Conservation (phyloP, 2,113 vertebrate species). For the Misgurnus anguillicaudatus region DNA sequence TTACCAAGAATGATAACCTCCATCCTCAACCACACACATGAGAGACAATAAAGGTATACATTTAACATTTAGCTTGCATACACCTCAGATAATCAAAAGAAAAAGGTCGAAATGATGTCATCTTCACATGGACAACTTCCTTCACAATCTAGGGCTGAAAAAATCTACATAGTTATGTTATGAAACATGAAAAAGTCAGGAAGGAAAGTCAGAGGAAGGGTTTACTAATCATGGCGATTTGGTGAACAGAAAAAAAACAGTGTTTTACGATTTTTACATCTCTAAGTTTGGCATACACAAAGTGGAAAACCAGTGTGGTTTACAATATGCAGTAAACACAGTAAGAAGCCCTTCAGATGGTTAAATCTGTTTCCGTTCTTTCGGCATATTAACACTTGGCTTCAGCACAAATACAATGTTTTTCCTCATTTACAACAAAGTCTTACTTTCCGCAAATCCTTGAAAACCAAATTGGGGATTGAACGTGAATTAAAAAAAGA, state of each 20-base stretch:
- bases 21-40: slow-evolving; percentile 46
- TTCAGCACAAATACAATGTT: slow-evolving; percentile 2
- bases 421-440: background rate
- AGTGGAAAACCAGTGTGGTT: slow-evolving; percentile 64
- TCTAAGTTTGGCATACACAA: slow-evolving; percentile 71
- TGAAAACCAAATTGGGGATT: slow-evolving; percentile 65
- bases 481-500: slow-evolving; percentile 56
- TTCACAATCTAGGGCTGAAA: slow-evolving; percentile 60
- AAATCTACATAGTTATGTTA: slow-evolving; percentile 63
- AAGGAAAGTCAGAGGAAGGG: slow-evolving; percentile 22
- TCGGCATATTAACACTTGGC: slow-evolving; percentile 52
- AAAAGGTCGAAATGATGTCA: slow-evolving; percentile 68
- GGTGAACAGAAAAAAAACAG: slow-evolving; percentile 21
- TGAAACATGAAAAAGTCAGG: slow-evolving; percentile 26
- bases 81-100: slow-evolving; percentile 61
- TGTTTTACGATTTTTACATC: slow-evolving; percentile 50
- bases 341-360: slow-evolving; percentile 66
- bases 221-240: slow-evolving; percentile 2
- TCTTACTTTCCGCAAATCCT: slow-evolving; percentile 64
- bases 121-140: slow-evolving; percentile 68
- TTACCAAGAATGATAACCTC: slow-evolving; percentile 56
- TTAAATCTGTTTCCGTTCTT: slow-evolving; percentile 69
- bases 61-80: slow-evolving; percentile 62
- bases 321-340: slow-evolving; percentile 66
- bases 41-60: slow-evolving; percentile 59